phyloP scores from a whole-genome alignment of 2,888 invertebrate genomes.

The Dasysyrphus albostriatus region DNA sequence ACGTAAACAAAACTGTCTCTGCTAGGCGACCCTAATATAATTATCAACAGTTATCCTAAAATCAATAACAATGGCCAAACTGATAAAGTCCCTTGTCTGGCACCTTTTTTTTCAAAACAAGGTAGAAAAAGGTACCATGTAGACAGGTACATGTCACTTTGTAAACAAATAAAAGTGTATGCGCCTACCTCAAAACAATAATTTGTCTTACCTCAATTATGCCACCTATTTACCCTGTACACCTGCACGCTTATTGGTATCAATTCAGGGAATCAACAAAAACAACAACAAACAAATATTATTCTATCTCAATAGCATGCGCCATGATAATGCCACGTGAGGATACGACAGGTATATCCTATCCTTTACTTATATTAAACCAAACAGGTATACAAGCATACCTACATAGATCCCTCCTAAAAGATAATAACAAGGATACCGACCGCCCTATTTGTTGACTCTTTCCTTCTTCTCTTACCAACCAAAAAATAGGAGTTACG shows the following conservation, averaged over 20 bases:
- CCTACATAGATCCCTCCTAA: conserved; percentile 21
- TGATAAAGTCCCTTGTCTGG: neutral
- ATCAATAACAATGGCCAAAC: neutral
- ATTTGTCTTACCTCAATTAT: conserved; percentile 32
- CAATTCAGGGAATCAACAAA: conserved; percentile 7
- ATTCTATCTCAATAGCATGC: conserved; percentile 34
- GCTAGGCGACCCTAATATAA: neutral
- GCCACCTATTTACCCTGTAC: neutral
- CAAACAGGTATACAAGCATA: neutral
- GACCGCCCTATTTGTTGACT: conserved; percentile 65
- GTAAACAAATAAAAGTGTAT: conserved; percentile 17
- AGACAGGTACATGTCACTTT: neutral
- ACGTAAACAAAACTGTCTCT: neutral
- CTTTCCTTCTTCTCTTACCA: conserved; percentile 17
- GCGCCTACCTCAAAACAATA: conserved; percentile 12
- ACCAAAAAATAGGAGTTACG: conserved; percentile 22
- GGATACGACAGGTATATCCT: conserved; percentile 34
- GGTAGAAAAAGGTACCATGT: neutral
- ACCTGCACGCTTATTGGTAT: conserved; percentile 16
- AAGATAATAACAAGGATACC: conserved; percentile 59
- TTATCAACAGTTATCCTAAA: neutral
- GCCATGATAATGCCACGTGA: conserved; percentile 24
- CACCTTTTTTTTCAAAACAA: conserved; percentile 10
- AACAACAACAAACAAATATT: neutral
- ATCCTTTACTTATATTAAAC: no score